Conservation (phyloP, 2,797 vertebrate genomes). For the Xenops minutus region DNA sequence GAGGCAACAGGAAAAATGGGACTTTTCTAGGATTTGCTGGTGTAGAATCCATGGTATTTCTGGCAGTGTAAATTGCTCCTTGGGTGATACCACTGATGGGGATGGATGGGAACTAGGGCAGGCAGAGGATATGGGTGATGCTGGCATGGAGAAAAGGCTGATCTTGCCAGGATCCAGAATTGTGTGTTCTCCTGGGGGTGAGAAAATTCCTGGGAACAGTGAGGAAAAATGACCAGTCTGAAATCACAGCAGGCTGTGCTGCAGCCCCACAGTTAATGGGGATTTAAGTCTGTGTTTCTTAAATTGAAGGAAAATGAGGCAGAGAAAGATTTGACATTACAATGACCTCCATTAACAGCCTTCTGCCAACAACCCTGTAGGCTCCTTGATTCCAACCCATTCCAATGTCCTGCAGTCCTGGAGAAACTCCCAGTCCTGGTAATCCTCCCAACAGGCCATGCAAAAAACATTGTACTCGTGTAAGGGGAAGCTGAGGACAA, state of each 20-base stretch:
- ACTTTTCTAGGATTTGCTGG: not conserved
- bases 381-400: not conserved
- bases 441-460: too few relatives aligned
- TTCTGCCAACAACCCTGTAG: accelerated
- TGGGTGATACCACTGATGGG: accelerated
- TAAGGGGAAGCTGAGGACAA: not conserved
- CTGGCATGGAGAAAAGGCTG: not conserved
- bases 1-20: not conserved
- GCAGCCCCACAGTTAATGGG: not conserved
- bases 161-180: accelerated
- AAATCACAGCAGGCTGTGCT: not conserved
- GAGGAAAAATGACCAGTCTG: not conserved
- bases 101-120: not conserved
- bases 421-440: not conserved
- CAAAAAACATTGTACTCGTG: accelerated
- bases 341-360: accelerated
- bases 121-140: not conserved
- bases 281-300: not conserved
- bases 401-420: not conserved
- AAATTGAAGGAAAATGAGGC: not conserved
- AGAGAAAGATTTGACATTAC: not conserved
- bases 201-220: not conserved
- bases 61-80: not conserved
- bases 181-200: not conserved
- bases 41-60: not conserved